Base-by-base conservation (phyloP, 2,888 invertebrate genomes). In the Rotaria macrura region DNA sequence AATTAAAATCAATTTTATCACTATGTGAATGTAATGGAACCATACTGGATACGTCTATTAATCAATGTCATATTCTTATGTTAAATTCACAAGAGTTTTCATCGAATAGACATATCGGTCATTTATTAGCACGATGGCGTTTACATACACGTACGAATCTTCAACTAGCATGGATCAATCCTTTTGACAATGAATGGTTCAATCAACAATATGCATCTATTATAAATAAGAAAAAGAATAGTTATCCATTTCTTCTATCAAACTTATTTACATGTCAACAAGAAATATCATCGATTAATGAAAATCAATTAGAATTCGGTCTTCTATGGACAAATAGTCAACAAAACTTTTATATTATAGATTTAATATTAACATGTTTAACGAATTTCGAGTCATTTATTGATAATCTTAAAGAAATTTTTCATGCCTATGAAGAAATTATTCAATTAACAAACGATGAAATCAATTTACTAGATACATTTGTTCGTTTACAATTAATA, bases 211-310 rank as follows among this genome's bases (percentile, higher is more conserved):
- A 43, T 43, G 43, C 79, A 25, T n/a, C 6, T 9, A 43, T 43
- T 79, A 40, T 79, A n/a, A 25, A 43, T n/a, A 79, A 79, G 14
- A 43, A 79, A 79, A 79, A 43, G n/a, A 79, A 79, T 79, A 79
- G 79, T 79, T 43, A n/a, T 43, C 40, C 40, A 25, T 79, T 79
- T 79, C n/a, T 79, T n/a, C 6, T 79, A 40, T 79, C 79, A 40
- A 79, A 79, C 43, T 43, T 79, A 43, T 79, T n/a, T 43, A 79
- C 40, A n/a, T 79, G 79, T 43, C 79, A 79, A 43, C 43, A 79
- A 79, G 4, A 79, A 79, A 29, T 29, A 1, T 34, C 34, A 4
- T 6, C 52, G 5, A 52, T 52, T 5, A 2, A 52, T 20, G 20
- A 23, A 3, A 34, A 65, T 65, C 34, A 65, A 65, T 20, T 34